Percentiles rank a stretch among this genome's conserved stretches.
Evolutionary conservation across 2,797 vertebrate species (phyloP).

Genomic region (Syngnathus rostellatus): DNA sequence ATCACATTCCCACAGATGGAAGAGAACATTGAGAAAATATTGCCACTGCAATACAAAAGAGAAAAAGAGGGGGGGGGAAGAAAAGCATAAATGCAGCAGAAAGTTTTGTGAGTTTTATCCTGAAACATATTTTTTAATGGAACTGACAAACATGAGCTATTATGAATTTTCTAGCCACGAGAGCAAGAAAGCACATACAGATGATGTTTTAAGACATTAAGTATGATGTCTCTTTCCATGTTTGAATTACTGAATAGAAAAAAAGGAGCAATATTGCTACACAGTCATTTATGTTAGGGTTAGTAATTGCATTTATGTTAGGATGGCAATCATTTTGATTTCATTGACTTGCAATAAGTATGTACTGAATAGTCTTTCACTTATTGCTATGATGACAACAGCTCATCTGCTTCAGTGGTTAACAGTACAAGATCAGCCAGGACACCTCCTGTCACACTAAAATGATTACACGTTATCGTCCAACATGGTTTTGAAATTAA

Average conservation of each 20-base stretch:
- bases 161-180: neutral
- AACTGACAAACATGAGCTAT: conserved; percentile 16
- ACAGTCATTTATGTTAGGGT: no score
- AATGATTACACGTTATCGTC: neutral
- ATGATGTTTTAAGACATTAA: neutral
- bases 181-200: neutral
- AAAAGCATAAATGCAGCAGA: conserved; percentile 28
- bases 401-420: neutral
- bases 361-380: neutral
- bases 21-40: conserved; percentile 64
- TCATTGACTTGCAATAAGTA: neutral
- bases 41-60: conserved; percentile 59
- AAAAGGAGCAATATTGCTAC: neutral
- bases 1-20: conserved; percentile 78
- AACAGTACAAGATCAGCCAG: neutral
- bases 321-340: neutral
- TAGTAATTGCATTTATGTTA: neutral
- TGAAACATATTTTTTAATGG: conserved; percentile 19
- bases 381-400: neutral
- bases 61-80: conserved; percentile 19
- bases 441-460: neutral
- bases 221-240: neutral
- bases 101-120: conserved; percentile 3
- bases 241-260: neutral
- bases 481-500: neutral